These are phyloP conservation scores for Coenonympha arcania DNA, from an alignment of 2,888 invertebrate genomes.

Conservation along the genomic window DNA sequence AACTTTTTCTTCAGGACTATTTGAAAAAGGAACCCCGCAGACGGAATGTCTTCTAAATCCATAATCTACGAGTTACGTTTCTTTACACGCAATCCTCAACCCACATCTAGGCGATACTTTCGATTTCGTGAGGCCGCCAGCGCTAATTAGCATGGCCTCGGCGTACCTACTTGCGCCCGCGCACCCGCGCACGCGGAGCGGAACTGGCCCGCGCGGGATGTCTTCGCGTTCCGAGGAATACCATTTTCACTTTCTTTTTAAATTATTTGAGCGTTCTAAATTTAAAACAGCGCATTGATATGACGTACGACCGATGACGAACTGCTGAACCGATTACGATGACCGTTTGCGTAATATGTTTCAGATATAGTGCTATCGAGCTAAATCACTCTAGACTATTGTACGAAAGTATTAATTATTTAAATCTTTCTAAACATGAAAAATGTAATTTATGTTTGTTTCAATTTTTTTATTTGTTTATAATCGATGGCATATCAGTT, in stretches of 20 bases:
- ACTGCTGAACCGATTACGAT: too few species aligned
- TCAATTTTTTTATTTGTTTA: too few species aligned
- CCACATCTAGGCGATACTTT: constrained; percentile 57
- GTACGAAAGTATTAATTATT: too few species aligned
- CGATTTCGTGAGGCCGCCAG: constrained; percentile 69
- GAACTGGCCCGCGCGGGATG: constrained; percentile 50
- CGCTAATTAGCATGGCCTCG: constrained; percentile 68
- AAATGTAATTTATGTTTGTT: too few species aligned
- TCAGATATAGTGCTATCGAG: too few species aligned
- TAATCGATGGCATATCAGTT: too few species aligned
- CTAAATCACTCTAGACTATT: too few species aligned
- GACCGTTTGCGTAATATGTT: too few species aligned
- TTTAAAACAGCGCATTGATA: not conserved
- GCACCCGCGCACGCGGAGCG: constrained; percentile 64
- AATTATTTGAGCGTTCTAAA: constrained; percentile 38
- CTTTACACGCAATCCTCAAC: constrained; percentile 45
- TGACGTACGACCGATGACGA: too few species aligned
- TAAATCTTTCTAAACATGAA: too few species aligned
- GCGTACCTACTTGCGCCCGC: constrained; percentile 59
- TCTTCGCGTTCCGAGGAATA: constrained; percentile 40
- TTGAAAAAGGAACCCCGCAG: constrained; percentile 6
- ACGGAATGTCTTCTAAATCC: constrained; percentile 19
- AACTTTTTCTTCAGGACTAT: not conserved
- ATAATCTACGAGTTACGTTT: constrained; percentile 45
- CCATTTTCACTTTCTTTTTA: constrained; percentile 68